Base-by-base conservation (phyloP, 1,140 invertebrate genomes). In the Meteorus sp. region DNA sequence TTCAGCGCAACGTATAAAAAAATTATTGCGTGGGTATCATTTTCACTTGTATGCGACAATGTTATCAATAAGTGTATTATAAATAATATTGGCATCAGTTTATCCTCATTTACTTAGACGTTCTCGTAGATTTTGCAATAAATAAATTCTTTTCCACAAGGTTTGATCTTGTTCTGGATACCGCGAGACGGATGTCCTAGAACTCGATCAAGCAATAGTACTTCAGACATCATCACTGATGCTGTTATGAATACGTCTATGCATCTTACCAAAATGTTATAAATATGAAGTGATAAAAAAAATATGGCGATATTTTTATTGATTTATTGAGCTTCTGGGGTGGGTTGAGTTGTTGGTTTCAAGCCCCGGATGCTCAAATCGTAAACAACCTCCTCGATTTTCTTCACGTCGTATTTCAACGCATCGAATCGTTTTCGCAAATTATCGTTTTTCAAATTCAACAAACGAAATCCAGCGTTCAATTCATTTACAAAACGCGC, bases 321-420 rank as follows among this genome's bases (percentile, higher is more conserved):
- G 17, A 44, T 19, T 48, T 48, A 48, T 29, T 31, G 22, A 48
- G 9, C n/a, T 2, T 25, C 20, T 22, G 19, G n/a, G n/a, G 23
- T 17, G 9, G 20, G 31, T n/a, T 52, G 17, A 11, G 8, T n/a
- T 3, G 15, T 31, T 33, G 50, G 50, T 35, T 37, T 52, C 19
- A 95, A 80, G 0, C 92, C 92, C 50, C 94, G 82, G 62, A 97
- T 93, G 59, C 89, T 90, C 3, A 97, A 80, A 74, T 97, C 94
- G 70, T 96, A 97, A 6, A 97, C 93, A 2, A 97, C 90, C 80
- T 97, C 93, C 72, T 97, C 94, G 23, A 95, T 91, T 78, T 96
- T 97, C 75, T 96, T 96, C 2, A 96, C 86, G 69, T 95, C 92
- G 70, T 97, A 97, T 69, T 97, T 97, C 0, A 97, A 78, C 1